A percentile compares a stretch with the other conserved stretches of the same genome.
These are phyloP conservation scores for Rhagonycha fulva DNA, from an alignment of 2,888 invertebrate genomes.

Conservation along the genomic window DNA sequence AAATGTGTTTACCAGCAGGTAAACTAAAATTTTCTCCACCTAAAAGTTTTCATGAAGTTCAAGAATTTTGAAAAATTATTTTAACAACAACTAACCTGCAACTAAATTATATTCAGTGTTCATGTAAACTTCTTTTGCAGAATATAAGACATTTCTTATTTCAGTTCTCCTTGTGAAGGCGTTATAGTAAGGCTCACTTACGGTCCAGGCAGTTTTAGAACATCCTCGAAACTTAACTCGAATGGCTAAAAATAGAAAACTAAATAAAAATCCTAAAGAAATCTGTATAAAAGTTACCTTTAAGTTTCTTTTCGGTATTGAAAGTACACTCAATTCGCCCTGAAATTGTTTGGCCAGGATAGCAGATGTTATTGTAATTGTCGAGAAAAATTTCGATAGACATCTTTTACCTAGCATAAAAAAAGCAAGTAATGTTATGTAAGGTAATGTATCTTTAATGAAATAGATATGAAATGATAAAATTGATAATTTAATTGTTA, in stretches of 20 bases:
- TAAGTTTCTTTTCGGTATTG: no score
- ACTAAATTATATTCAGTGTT: constrained; percentile 14
- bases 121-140: constrained; percentile 17
- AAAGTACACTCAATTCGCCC: no score
- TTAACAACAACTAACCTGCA: constrained; percentile 1
- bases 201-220: constrained; percentile 28
- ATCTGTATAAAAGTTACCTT: no score
- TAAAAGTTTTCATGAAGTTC: constrained; percentile 21
- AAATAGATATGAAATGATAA: no score
- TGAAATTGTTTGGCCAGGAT: no score
- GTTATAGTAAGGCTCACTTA: constrained; percentile 20
- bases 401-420: no score
- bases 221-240: constrained; percentile 26
- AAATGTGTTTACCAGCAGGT: constrained; percentile 44
- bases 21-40: constrained; percentile 39
- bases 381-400: no score
- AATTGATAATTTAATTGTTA: no score
- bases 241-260: constrained; percentile 19
- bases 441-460: no score
- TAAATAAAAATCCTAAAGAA: neutral
- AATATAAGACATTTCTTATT: constrained; percentile 10
- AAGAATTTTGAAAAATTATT: neutral
- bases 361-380: no score
- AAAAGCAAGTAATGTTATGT: no score
- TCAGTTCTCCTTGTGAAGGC: neutral